Base-by-base conservation (phyloP, 2,888 invertebrate genomes). In the Poecilobothrus nobilitatus region DNA sequence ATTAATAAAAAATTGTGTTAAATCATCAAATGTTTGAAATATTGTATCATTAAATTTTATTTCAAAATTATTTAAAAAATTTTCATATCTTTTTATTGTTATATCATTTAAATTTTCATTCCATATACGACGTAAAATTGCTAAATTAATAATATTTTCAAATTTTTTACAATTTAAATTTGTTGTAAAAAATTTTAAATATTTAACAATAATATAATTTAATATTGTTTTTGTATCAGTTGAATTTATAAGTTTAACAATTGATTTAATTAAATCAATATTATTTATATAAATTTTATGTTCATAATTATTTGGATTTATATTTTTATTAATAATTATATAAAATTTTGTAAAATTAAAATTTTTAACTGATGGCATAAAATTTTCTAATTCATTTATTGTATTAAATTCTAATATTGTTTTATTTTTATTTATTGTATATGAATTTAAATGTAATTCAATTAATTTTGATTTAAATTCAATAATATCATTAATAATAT, bases 101-200 rank as follows among this genome's bases (percentile, higher is more conserved):
- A 4, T 53, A 2, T 9, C 1, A 53, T 53, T 53, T 53, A 53
- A 53, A 53, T 53, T 53, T 18, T 53, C 15, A 53, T 53, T n/a
- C 53, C 53, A 53, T 18, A 53, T 53, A 4, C 53, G 15, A 53
- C 18, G 18, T 53, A 53, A 53, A 4, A 53, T 53, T 18, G 53
- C 18, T 6, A 53, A 53, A 18, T 53, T n/a, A 18, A 53, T 53
- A 53, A 53, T n/a, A 53, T 53, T 15, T 53, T 53, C 53, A 53
- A 53, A 53, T 53, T 53, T 53, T 12, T 53, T 53, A 53, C 53
- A 53, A 53, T 53, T 53, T 53, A 53, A 53, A 53, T 53, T 12
- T 53, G 18, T 18, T 53, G 53, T 53, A 53, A 53, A 53, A 6
- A 53, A 18, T 53, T 53, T 53, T 18, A 53, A 53, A 53, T 18